Base-by-base conservation (phyloP, 2,113 vertebrate species). In the Silurus glanis region DNA sequence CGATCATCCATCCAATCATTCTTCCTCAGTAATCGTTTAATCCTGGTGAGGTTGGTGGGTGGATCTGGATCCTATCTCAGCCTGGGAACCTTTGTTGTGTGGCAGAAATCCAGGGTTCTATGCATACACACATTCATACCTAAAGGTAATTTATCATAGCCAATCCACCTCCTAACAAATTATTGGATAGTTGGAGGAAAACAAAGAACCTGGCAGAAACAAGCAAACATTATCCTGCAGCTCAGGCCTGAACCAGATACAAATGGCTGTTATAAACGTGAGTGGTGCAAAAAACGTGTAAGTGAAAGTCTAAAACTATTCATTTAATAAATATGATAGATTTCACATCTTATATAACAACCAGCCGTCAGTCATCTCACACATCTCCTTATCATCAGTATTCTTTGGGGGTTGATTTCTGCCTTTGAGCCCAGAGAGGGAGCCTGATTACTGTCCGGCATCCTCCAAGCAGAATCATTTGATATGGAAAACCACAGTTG, bases 401-500 rank as follows among this genome's bases (percentile, higher is more conserved):
- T 72, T 49, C 83, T 25, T 84, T 5, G 23, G 53, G 37, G 37
- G 28, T 66, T 61, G 80, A 72, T 19, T 76, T 59, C 61, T 74
- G 62, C 67, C 83, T 81, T 75, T 85, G 66, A 85, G 72, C 7
- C 53, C 14, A 66, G 64, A 84, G 21, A 79, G 82, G 37, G 64
- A 49, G 61, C 51, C 5, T 62, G 71, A 71, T 82, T 78, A 83
- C 16, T 85, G 80, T 83, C 78, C 16, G 3, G 28, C 64, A 78
- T 82, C 61, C 16, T 49, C 56, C 85, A 82, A 72, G 78, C 85
- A 61, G 81, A 80, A 87, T 80, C 85, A 91, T 93, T 92, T 94
- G 85, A 92, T 91, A 89, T 88, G 90, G 89, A 89, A 91, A 93
- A 92, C 75, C 14, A 64, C 61, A 76, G 78, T 88, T 74, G 90